Evolutionary conservation across 2,888 invertebrate genomes (phyloP).

Genomic region (Allolobophora icterica): DNA sequence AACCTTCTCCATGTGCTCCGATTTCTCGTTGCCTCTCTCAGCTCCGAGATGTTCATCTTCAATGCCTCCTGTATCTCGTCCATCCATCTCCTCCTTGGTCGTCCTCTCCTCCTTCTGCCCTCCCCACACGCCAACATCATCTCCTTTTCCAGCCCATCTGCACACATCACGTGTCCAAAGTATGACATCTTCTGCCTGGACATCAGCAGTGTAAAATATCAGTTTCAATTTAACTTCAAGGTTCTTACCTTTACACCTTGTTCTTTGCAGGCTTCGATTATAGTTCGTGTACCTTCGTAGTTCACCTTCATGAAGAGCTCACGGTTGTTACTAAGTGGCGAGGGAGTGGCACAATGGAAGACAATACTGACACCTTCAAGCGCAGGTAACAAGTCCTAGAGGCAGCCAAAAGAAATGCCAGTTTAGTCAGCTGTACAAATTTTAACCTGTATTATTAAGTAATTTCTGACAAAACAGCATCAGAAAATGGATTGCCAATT

Average conservation of each 20-base stretch:
- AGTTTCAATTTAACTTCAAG: not conserved
- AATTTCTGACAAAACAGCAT: not conserved
- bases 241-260: conserved; percentile 54
- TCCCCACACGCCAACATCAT: too few relatives aligned
- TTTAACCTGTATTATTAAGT: not conserved
- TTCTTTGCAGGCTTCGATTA: conserved; percentile 54
- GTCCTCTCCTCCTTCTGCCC: too few relatives aligned
- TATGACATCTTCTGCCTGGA: too few relatives aligned
- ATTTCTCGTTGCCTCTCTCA: too few relatives aligned
- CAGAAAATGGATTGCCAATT: too few relatives aligned
- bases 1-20: too few relatives aligned
- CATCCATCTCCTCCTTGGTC: too few relatives aligned
- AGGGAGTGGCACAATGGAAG: conserved; percentile 59
- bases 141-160: too few relatives aligned
- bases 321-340: conserved; percentile 56
- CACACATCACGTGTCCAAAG: too few relatives aligned
- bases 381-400: conserved; percentile 53
- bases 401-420: not conserved
- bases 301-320: conserved; percentile 58
- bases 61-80: too few relatives aligned
- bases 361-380: conserved; percentile 53
- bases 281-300: conserved; percentile 53
- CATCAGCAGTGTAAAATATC: not conserved
- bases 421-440: not conserved
- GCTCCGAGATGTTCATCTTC: too few relatives aligned